A percentile compares a stretch with the other conserved stretches of the same genome.
These are phyloP conservation scores for Mola mola DNA, from an alignment of 2,113 vertebrate species.

Conservation along the genomic window DNA sequence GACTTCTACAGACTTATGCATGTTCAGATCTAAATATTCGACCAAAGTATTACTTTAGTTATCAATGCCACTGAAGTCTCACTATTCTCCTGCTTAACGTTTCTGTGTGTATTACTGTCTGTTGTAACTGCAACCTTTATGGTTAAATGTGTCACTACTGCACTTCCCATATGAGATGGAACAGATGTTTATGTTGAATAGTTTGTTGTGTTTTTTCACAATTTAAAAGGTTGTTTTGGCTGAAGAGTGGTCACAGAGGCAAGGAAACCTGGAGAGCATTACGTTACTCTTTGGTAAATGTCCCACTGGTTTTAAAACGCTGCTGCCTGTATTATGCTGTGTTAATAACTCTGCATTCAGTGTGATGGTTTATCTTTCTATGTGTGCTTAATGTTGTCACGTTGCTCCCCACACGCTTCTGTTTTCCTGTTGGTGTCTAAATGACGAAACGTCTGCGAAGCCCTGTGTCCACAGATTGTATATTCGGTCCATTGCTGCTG, in stretches of 20 bases:
- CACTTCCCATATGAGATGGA: slow-evolving; percentile 7
- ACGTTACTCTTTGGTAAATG: no score
- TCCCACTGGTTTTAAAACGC: slow-evolving; percentile 5
- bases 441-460: slow-evolving; percentile 37
- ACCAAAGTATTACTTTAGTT: slow-evolving; percentile 41
- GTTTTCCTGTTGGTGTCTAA: slow-evolving; percentile 42
- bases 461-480: slow-evolving; percentile 51
- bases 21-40: slow-evolving; percentile 53
- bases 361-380: slow-evolving; percentile 23
- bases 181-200: slow-evolving; percentile 12
- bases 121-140: slow-evolving; percentile 33
- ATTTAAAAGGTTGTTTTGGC: slow-evolving; percentile 22
- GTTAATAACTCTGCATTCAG: slow-evolving; percentile 14
- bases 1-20: slow-evolving; percentile 25
- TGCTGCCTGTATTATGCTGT: slow-evolving; percentile 19
- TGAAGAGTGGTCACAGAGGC: slow-evolving; percentile 19
- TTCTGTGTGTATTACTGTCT: slow-evolving; percentile 36
- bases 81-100: slow-evolving; percentile 35
- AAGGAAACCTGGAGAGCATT: neutral
- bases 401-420: slow-evolving; percentile 15
- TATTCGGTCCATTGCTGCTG: slow-evolving; percentile 44
- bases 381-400: slow-evolving; percentile 15
- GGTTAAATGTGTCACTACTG: slow-evolving; percentile 17
- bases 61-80: slow-evolving; percentile 40
- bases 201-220: slow-evolving; percentile 24